Percentiles rank a stretch among this genome's conserved stretches.
These are phyloP conservation scores for Andrena praecox DNA, from an alignment of 2,888 invertebrate species.

Conservation along the genomic window DNA sequence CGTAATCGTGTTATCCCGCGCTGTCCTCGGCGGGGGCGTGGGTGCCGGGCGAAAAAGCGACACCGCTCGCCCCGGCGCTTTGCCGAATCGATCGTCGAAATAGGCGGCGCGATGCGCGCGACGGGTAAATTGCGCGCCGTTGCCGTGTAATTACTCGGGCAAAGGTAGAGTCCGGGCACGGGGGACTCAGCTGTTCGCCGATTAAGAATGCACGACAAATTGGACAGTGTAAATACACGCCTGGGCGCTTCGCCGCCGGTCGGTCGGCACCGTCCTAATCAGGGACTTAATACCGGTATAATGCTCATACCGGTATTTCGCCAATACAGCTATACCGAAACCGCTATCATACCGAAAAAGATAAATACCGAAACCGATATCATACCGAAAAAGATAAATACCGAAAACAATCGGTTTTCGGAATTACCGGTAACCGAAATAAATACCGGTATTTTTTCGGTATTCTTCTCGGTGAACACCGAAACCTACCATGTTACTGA, in stretches of 20 bases:
- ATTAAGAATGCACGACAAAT: slow-evolving; percentile 56
- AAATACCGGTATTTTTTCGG: no score
- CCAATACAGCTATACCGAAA: no score
- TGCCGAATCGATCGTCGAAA: slow-evolving; percentile 13
- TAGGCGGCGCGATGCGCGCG: not conserved
- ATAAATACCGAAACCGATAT: no score
- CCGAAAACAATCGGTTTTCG: no score
- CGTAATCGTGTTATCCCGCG: slow-evolving; percentile 57
- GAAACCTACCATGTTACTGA: no score
- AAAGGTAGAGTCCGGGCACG: slow-evolving; percentile 1
- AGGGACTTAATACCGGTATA: no score
- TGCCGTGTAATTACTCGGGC: slow-evolving; percentile 42
- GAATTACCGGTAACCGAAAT: no score
- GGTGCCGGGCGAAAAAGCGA: slow-evolving; percentile 29
- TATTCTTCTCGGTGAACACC: no score
- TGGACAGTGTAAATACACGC: slow-evolving; percentile 51
- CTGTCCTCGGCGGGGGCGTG: slow-evolving; percentile 24
- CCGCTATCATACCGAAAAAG: no score
- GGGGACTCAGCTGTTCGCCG: slow-evolving; percentile 16
- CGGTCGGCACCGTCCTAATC: slow-evolving; percentile 10
- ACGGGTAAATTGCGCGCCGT: slow-evolving; percentile 8
- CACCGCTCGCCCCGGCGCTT: not conserved
- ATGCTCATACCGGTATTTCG: no score
- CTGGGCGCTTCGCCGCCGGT: not conserved
- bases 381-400: no score